A percentile compares a stretch with the other conserved stretches of the same genome.
Conservation (phyloP, 2,797 vertebrate species). For the Botia almorhae region DNA sequence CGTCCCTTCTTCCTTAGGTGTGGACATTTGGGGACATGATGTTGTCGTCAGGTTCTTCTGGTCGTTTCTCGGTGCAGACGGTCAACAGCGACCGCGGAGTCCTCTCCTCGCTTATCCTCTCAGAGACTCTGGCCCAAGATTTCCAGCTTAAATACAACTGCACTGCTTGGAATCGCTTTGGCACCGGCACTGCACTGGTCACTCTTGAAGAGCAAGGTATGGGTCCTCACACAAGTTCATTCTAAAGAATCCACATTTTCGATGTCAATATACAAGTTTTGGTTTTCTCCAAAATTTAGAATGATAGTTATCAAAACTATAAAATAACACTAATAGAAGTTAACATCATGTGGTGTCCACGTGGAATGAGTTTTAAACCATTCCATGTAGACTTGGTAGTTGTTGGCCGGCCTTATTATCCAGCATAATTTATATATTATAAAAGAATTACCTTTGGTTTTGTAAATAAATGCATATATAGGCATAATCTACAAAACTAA, state of each 20-base stretch:
- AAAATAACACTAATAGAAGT: too few species aligned
- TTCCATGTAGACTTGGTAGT: background rate
- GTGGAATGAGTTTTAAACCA: too few species aligned
- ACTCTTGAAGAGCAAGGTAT: constrained; percentile 77
- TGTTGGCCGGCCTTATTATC: too few species aligned
- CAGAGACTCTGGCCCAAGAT: constrained; percentile 83
- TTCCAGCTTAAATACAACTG: constrained; percentile 83
- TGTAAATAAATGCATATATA: background rate
- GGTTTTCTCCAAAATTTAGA: too few species aligned
- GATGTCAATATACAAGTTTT: too few species aligned
- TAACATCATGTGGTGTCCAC: too few species aligned
- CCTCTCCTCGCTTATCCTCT: constrained; percentile 85
- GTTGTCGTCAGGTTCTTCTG: constrained; percentile 81
- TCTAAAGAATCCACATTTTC: background rate
- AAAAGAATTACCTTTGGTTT: background rate
- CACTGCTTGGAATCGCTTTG: constrained; percentile 80
- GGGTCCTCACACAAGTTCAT: background rate
- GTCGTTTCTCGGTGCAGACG: constrained; percentile 88
- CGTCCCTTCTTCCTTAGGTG: constrained; percentile 71
- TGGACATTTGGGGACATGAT: constrained; percentile 88
- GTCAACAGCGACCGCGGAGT: constrained; percentile 81
- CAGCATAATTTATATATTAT: too few species aligned
- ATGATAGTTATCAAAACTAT: too few species aligned
- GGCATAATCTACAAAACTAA: background rate
- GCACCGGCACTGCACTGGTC: constrained; percentile 69